Conservation (phyloP, 2,113 vertebrate genomes). For the Lagopus muta region DNA sequence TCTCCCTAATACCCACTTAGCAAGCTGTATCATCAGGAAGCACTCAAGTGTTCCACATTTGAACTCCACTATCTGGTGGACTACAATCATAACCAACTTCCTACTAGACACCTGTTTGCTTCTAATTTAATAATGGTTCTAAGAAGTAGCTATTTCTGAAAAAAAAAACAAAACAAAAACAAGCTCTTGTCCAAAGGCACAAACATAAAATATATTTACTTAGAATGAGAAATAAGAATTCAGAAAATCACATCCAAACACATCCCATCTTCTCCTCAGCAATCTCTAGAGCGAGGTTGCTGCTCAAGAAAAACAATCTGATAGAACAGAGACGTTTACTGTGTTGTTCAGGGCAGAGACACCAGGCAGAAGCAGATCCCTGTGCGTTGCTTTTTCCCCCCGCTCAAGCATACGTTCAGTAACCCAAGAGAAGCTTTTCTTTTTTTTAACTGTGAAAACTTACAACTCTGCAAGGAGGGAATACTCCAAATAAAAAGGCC, state of each 20-base stretch:
- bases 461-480: slow-evolving; percentile 98
- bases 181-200: neutral
- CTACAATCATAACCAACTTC: neutral
- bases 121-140: neutral
- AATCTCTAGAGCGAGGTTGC: neutral
- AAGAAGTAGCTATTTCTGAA: neutral
- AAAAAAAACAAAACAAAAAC: neutral
- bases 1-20: neutral
- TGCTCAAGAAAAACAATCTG: neutral
- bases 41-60: neutral
- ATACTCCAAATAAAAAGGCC: slow-evolving; percentile 98
- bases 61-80: neutral
- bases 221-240: neutral
- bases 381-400: neutral
- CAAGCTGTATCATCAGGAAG: neutral
- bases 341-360: neutral
- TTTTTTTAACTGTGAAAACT: slow-evolving; percentile 38
- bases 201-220: neutral
- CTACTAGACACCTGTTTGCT: neutral
- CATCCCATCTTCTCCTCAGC: neutral
- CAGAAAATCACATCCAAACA: neutral
- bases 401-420: neutral
- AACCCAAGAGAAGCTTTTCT: neutral
- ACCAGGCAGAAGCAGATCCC: neutral
- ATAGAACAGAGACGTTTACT: neutral